These are phyloP conservation scores for Temnothorax nylanderi DNA, from an alignment of 1,140 invertebrate genomes.

Conservation along the genomic window DNA sequence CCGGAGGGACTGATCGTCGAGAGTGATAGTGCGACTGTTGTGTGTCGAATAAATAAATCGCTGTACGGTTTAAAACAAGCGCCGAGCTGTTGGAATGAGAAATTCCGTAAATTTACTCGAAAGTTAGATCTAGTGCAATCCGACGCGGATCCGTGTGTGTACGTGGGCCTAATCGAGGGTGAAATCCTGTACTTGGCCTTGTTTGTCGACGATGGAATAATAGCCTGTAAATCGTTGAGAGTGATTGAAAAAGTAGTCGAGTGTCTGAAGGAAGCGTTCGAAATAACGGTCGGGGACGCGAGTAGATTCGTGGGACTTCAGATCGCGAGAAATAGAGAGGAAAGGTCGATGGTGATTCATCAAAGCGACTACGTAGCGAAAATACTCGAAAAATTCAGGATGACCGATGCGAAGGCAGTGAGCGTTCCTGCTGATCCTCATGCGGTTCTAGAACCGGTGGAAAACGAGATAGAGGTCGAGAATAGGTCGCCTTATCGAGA, in stretches of 20 bases:
- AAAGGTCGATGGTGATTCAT: neutral
- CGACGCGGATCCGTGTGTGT: conserved; percentile 67
- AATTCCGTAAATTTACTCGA: conserved; percentile 57
- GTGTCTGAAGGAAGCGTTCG: neutral
- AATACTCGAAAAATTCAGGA: neutral
- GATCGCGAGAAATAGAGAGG: neutral
- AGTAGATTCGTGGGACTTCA: neutral
- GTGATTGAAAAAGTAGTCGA: neutral
- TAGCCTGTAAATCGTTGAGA: neutral
- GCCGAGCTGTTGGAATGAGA: conserved; percentile 80
- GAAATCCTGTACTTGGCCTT: conserved; percentile 28
- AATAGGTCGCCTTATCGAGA: too few species aligned
- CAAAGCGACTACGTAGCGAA: neutral
- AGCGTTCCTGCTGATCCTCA: neutral
- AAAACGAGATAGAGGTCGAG: too few species aligned
- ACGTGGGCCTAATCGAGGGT: neutral
- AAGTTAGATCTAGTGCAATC: neutral
- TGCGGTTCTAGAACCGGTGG: too few species aligned
- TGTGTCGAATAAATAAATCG: conserved; percentile 70
- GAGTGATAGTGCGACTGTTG: too few species aligned
- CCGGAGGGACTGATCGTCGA: conserved; percentile 61
- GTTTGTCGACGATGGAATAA: conserved; percentile 64
- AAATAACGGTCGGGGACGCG: neutral
- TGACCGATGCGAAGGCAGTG: neutral
- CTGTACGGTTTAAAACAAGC: conserved; percentile 84